Percentiles rank a stretch among this genome's conserved stretches.
Conservation (phyloP, 2,113 vertebrate genomes). For the Peromyscus californicus region DNA sequence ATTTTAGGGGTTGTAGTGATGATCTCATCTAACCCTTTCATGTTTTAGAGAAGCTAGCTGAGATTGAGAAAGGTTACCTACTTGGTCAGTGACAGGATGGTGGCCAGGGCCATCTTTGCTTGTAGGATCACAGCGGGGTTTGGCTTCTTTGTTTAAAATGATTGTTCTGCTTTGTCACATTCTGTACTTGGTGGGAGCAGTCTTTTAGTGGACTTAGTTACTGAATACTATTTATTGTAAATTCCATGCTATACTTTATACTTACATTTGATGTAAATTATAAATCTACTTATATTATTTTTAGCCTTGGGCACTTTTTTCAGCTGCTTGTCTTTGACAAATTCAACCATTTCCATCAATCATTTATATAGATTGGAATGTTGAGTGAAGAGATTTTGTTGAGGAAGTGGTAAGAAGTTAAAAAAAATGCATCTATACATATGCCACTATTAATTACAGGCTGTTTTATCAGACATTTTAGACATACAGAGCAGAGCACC, state of each 20-base stretch:
- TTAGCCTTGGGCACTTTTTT: constrained; percentile 59
- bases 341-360: constrained; percentile 53
- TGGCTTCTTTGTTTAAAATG: constrained; percentile 75
- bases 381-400: constrained; percentile 41
- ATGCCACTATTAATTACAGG: constrained; percentile 48
- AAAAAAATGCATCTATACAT: constrained; percentile 3
- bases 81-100: constrained; percentile 47
- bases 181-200: constrained; percentile 4
- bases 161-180: constrained; percentile 59
- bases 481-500: background rate
- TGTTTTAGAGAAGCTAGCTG: constrained; percentile 51
- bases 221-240: constrained; percentile 57
- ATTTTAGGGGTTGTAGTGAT: constrained; percentile 44
- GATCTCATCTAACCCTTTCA: constrained; percentile 48
- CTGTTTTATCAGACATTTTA: constrained; percentile 50
- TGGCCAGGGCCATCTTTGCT: constrained; percentile 35
- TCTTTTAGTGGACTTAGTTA: constrained; percentile 62
- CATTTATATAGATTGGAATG: constrained; percentile 41
- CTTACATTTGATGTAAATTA: constrained; percentile 37
- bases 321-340: constrained; percentile 53
- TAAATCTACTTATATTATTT: constrained; percentile 51
- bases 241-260: background rate
- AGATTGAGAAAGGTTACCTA: constrained; percentile 15
- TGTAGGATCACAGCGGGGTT: constrained; percentile 49
- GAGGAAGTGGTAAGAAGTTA: constrained; percentile 40